A percentile compares a stretch with the other conserved stretches of the same genome.
Conservation (phyloP, 2,888 invertebrate genomes). For the Eubasilissa splendida region DNA sequence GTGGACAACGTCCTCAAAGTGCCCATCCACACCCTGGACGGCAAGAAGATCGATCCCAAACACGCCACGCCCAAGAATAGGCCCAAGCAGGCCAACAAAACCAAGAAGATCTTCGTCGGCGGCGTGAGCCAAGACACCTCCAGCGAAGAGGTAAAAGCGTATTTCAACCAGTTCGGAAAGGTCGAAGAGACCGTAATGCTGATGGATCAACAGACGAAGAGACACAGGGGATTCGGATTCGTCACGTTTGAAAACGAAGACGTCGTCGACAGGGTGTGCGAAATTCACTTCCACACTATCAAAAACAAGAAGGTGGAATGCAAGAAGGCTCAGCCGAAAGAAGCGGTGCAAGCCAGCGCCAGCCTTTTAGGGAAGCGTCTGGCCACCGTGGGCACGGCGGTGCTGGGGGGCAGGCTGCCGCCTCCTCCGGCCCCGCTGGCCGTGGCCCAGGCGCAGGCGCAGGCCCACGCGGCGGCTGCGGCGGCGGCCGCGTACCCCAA, state of each 20-base stretch:
- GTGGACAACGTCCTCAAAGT: slow-evolving; percentile 94
- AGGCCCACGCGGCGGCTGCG: slow-evolving; percentile 68
- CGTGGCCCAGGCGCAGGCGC: slow-evolving; percentile 69
- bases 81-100: slow-evolving; percentile 87
- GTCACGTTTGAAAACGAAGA: slow-evolving; percentile 94
- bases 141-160: slow-evolving; percentile 91
- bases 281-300: slow-evolving; percentile 93
- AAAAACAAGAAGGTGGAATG: slow-evolving; percentile 93
- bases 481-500: slow-evolving; percentile 67
- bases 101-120: slow-evolving; percentile 94
- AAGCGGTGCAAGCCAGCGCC: slow-evolving; percentile 85
- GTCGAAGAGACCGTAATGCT: slow-evolving; percentile 94
- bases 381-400: slow-evolving; percentile 71
- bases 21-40: slow-evolving; percentile 90
- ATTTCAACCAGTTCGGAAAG: slow-evolving; percentile 91
- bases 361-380: slow-evolving; percentile 80
- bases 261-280: slow-evolving; percentile 93
- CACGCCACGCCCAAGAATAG: slow-evolving; percentile 94
- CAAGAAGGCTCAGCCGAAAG: slow-evolving; percentile 93
- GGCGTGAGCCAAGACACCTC: slow-evolving; percentile 94
- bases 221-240: slow-evolving; percentile 92
- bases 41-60: slow-evolving; percentile 95
- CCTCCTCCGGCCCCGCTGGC: slow-evolving; percentile 73
- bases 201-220: slow-evolving; percentile 94
- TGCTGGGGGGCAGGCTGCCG: slow-evolving; percentile 72